phyloP scores from a whole-genome alignment of 2,888 invertebrate species.

The Epirrita christyi region DNA sequence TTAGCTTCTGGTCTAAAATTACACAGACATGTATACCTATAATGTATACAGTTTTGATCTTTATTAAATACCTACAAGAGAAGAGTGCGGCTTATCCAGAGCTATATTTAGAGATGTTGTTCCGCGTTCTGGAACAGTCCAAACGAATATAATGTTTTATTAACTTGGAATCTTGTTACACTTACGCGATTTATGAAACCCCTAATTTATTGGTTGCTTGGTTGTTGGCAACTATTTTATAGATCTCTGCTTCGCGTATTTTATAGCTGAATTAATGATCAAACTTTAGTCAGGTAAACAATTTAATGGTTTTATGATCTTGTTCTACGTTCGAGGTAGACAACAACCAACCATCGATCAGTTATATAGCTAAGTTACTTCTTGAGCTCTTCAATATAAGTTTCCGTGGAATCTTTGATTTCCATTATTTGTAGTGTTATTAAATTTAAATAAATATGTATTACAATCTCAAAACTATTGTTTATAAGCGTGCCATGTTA shows the following conservation, averaged over 20 bases:
- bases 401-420: too few species aligned
- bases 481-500: background rate
- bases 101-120: conserved; percentile 63
- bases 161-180: conserved; percentile 28
- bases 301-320: conserved; percentile 20
- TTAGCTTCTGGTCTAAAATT: too few species aligned
- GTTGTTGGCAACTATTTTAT: conserved; percentile 26
- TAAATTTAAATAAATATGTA: too few species aligned
- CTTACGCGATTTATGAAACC: conserved; percentile 30
- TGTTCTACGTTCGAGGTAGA: conserved; percentile 1
- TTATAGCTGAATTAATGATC: conserved; percentile 31
- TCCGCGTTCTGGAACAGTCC: conserved; percentile 49
- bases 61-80: conserved; percentile 3
- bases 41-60: conserved; percentile 12
- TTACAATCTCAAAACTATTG: too few species aligned
- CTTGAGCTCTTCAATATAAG: too few species aligned
- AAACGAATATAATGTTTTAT: conserved; percentile 34
- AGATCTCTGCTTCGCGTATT: conserved; percentile 30
- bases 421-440: too few species aligned
- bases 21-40: too few species aligned
- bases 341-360: background rate
- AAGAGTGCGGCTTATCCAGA: conserved; percentile 62
- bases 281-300: conserved; percentile 24
- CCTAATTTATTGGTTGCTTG: conserved; percentile 33
- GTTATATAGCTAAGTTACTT: too few species aligned